Percentiles rank a stretch among this genome's conserved stretches.
These are phyloP conservation scores for Luscinia luscinia DNA, from an alignment of 2,797 vertebrate genomes.

Conservation along the genomic window DNA sequence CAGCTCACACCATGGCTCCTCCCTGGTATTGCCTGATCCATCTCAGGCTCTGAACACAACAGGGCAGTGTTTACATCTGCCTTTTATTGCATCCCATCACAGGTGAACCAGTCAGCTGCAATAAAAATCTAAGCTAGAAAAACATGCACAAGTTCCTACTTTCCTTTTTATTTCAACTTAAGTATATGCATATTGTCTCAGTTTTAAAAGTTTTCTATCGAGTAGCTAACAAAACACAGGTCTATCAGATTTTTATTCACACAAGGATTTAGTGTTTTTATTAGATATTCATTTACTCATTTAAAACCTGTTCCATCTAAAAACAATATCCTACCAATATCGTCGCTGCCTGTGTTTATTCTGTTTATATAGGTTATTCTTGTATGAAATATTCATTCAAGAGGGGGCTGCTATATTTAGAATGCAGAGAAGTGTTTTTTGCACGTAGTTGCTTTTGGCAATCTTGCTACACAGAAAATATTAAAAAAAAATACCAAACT, in stretches of 20 bases:
- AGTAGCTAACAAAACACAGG: background rate
- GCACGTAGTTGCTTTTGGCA: slow-evolving; percentile 59
- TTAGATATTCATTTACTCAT: slow-evolving; percentile 45
- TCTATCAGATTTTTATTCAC: background rate
- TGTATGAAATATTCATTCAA: slow-evolving; percentile 69
- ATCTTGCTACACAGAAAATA: slow-evolving; percentile 38
- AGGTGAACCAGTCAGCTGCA: background rate
- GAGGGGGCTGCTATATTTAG: slow-evolving; percentile 64
- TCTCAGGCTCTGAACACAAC: background rate
- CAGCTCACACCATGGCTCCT: background rate
- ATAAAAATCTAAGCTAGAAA: background rate
- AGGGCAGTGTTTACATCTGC: background rate
- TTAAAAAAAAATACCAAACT: slow-evolving; percentile 11
- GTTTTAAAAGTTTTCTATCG: background rate
- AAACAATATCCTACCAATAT: slow-evolving; percentile 50
- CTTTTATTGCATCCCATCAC: background rate
- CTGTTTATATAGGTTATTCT: slow-evolving; percentile 59
- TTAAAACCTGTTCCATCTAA: slow-evolving; percentile 41
- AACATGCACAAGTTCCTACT: background rate
- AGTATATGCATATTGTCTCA: background rate
- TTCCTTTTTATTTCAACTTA: background rate
- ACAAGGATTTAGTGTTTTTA: background rate
- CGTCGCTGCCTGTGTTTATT: background rate
- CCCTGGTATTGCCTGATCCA: accelerated
- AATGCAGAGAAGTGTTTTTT: slow-evolving; percentile 44